Evolutionary conservation across 2,113 vertebrate genomes (phyloP).

Genomic region (Odobenus rosmarus): DNA sequence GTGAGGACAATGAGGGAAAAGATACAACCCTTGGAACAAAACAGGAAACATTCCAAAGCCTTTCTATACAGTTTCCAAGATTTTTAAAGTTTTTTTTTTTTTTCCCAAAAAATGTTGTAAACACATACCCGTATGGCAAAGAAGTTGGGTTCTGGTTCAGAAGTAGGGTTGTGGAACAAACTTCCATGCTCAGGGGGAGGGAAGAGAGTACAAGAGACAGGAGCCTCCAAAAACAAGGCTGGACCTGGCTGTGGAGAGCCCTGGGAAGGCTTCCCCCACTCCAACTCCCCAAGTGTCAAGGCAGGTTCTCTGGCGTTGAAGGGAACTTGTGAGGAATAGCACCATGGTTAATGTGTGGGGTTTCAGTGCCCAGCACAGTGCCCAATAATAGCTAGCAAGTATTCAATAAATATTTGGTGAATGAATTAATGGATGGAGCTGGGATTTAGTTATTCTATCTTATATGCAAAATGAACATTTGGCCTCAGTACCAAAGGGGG

Average conservation of each 20-base stretch:
- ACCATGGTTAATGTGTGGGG: not conserved
- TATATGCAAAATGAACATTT: not conserved
- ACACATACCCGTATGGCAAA: not conserved
- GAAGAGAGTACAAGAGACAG: accelerated
- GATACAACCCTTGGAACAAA: not conserved
- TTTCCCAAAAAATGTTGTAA: not conserved
- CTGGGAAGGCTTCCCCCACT: not conserved
- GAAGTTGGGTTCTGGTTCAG: not conserved
- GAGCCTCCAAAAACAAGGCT: not conserved
- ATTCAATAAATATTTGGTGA: not conserved
- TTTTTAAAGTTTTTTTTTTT: not conserved
- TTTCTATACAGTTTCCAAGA: not conserved
- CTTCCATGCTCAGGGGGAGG: not conserved
- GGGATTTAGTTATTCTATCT: not conserved
- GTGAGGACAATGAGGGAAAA: not conserved
- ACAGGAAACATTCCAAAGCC: not conserved
- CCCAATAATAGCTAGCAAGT: not conserved
- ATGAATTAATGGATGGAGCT: not conserved
- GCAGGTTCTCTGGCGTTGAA: not conserved
- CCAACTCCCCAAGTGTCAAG: not conserved
- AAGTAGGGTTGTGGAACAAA: not conserved
- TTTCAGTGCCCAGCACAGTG: not conserved
- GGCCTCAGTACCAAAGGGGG: not conserved
- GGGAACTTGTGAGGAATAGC: not conserved
- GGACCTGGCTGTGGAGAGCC: not conserved